Base-by-base conservation (phyloP, 2,888 invertebrate species). In the Cephus runcator region DNA sequence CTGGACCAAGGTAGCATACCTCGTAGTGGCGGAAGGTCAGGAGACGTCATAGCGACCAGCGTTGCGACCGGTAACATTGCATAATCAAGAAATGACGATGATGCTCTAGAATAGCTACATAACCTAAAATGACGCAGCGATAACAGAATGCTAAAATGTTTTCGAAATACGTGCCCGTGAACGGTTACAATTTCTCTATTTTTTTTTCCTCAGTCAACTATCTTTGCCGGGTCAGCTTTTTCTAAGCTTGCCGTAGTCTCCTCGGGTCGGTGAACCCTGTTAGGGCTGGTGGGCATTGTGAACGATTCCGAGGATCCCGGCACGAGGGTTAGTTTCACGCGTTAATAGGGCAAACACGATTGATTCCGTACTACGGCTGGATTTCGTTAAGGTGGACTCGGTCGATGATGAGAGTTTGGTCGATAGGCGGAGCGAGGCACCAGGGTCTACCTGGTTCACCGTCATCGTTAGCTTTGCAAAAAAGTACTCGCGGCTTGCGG, bases 201-300 rank as follows among this genome's bases (percentile, higher is more conserved):
- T 6, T 34, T 15, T 6, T 15, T 40, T 15, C 1, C 15, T 15
- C 1, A 6, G 15, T 0, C 40, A 40, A 40, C 6, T 4, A 40
- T 40, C 15, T 40, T 40, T 15, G 15, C 40, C 1, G 0, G 40
- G 15, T 40, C 40, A 40, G 40, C 40, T 6, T 40, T 40, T 15
- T 40, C 40, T 15, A 15, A 40, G 40, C 40, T 40, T 40, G 15
- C 40, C 15, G 4, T 1, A 40, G 40, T 40, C 79, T 80, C 77
- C 69, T 75, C 34, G 80, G 85, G 86, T 85, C 83, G 79, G 79
- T 83, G 84, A 87, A 85, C 83, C 69, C 15, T 40, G 15, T 1
- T 1, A 15, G 40, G 40, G 40, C 40, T 40, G 40, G 40, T 40
- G 40, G 1, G 40, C 40, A 40, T 40, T 40, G 40, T 15, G 15